These are phyloP conservation scores for Stegostoma tigrinum DNA, from an alignment of 2,113 vertebrate species.

Conservation along the genomic window DNA sequence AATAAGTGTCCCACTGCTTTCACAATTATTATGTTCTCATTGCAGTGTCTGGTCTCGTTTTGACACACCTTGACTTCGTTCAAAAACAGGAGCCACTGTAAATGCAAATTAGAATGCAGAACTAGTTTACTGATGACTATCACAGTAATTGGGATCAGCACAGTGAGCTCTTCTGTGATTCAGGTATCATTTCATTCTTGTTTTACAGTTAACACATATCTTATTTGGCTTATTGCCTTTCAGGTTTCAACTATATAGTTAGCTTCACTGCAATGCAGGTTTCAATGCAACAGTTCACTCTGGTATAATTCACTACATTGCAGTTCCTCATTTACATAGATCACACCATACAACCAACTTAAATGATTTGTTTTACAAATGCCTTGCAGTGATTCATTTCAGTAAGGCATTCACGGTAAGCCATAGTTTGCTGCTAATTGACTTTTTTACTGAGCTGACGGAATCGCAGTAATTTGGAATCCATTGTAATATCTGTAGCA, in stretches of 20 bases:
- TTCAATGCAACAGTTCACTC: neutral
- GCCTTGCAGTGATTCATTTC: neutral
- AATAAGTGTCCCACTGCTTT: neutral
- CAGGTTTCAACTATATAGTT: neutral
- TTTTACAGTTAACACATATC: neutral
- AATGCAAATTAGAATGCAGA: neutral
- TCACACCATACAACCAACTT: neutral
- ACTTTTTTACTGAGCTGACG: neutral
- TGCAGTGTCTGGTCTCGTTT: neutral
- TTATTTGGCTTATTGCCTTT: neutral
- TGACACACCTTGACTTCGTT: neutral
- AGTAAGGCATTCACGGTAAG: neutral
- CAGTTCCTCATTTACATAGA: neutral
- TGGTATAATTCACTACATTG: neutral
- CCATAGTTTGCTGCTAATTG: neutral
- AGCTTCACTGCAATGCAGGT: neutral
- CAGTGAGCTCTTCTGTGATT: neutral
- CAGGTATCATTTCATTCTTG: neutral
- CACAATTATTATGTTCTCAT: neutral
- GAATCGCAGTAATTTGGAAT: neutral
- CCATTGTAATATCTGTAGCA: neutral
- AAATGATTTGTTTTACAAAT: neutral
- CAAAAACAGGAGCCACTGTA: neutral
- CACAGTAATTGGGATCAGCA: neutral
- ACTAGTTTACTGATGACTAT: neutral